phyloP scores from a whole-genome alignment of 1,140 invertebrate species.

The Drosophila oshimai region DNA sequence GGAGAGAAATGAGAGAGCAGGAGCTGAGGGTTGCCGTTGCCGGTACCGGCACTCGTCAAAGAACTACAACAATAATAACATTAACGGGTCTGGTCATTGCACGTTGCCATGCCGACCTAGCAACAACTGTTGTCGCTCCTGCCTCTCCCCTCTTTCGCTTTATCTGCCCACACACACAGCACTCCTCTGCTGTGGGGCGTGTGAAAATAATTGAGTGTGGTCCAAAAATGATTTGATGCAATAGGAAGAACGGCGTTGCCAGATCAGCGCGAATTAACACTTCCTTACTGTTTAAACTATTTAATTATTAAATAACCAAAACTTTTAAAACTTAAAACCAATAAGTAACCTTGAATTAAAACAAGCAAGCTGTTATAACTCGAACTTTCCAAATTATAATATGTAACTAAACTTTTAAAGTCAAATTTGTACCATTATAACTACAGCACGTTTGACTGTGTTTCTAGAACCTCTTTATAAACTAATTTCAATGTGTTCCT shows the following conservation, averaged over 20 bases:
- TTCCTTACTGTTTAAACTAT: neutral
- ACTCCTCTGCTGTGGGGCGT: slow-evolving; percentile 13
- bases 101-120: slow-evolving; percentile 60
- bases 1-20: neutral
- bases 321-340: too few relatives aligned
- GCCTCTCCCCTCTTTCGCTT: neutral
- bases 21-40: too few relatives aligned
- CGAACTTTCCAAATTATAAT: too few relatives aligned
- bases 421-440: too few relatives aligned
- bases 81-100: slow-evolving; percentile 61
- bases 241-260: neutral
- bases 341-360: too few relatives aligned
- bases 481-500: too few relatives aligned
- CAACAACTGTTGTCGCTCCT: slow-evolving; percentile 24
- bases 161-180: neutral
- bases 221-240: slow-evolving; percentile 6
- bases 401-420: too few relatives aligned
- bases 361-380: too few relatives aligned
- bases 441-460: too few relatives aligned
- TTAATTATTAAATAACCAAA: too few relatives aligned
- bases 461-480: too few relatives aligned
- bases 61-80: slow-evolving; percentile 40
- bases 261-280: neutral
- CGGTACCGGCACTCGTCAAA: slow-evolving; percentile 28
- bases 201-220: slow-evolving; percentile 44